A percentile compares a stretch with the other conserved stretches of the same genome.
These are phyloP conservation scores for Dufourea novaeangliae DNA, from an alignment of 1,140 invertebrate species.

Conservation along the genomic window DNA sequence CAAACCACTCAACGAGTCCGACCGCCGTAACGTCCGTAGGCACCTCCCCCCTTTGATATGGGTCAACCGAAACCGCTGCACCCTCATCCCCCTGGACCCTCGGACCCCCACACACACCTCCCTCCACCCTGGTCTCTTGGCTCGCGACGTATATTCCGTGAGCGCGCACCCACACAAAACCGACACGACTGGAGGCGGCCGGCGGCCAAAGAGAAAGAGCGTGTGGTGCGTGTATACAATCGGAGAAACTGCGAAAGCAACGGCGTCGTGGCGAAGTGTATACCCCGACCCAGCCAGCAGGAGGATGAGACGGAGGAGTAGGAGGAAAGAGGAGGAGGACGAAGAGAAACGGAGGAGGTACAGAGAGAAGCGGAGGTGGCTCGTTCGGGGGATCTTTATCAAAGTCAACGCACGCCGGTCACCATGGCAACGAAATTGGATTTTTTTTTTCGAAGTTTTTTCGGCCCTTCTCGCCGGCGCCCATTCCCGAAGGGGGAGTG, in stretches of 20 bases:
- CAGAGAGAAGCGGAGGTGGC: slow-evolving; percentile 61
- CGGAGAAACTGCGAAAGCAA: slow-evolving; percentile 64
- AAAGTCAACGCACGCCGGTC: slow-evolving; percentile 81
- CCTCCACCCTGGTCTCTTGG: not conserved
- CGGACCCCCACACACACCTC: not conserved
- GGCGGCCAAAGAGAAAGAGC: not conserved
- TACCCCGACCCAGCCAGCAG: slow-evolving; percentile 21
- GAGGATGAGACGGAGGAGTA: slow-evolving; percentile 24
- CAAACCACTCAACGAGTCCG: slow-evolving; percentile 58
- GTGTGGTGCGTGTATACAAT: slow-evolving; percentile 57
- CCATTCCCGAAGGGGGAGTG: slow-evolving; percentile 51
- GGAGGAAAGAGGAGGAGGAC: slow-evolving; percentile 42
- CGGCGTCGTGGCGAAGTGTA: slow-evolving; percentile 56
- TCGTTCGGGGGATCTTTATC: slow-evolving; percentile 77
- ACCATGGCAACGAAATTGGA: slow-evolving; percentile 81
- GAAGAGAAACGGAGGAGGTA: slow-evolving; percentile 29
- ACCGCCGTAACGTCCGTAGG: slow-evolving; percentile 41
- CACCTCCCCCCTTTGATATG: slow-evolving; percentile 55
- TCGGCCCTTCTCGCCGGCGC: slow-evolving; percentile 75
- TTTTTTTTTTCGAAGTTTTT: slow-evolving; percentile 81
- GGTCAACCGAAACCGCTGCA: slow-evolving; percentile 61
- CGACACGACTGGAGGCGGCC: not conserved
- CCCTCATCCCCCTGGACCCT: slow-evolving; percentile 3
- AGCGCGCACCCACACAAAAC: slow-evolving; percentile 22
- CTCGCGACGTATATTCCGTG: slow-evolving; percentile 34